Evolutionary conservation across 2,888 invertebrate species (phyloP).

Genomic region (Plutella xylostella): DNA sequence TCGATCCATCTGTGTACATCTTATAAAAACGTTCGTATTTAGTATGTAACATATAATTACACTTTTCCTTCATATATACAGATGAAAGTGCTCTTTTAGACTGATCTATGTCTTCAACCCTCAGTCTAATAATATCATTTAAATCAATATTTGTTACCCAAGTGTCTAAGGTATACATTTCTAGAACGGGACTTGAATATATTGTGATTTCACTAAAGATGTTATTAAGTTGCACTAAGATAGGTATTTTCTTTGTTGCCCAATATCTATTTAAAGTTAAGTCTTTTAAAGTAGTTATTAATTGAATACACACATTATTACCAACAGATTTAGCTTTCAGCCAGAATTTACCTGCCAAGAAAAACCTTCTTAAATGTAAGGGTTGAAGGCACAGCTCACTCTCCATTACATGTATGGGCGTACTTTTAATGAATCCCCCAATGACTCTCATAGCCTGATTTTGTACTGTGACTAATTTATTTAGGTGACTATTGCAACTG

Average conservation of each 20-base stretch:
- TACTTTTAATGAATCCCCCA: slow-evolving; percentile 7
- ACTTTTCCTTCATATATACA: not conserved
- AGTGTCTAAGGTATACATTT: not conserved
- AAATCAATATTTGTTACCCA: not conserved
- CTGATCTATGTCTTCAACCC: not conserved
- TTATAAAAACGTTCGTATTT: not conserved
- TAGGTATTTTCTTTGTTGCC: not conserved
- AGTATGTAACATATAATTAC: not conserved
- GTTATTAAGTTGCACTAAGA: not conserved
- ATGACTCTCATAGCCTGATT: slow-evolving; percentile 8
- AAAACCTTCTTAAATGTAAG: not conserved
- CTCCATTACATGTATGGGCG: slow-evolving; percentile 10
- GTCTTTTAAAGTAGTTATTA: not conserved
- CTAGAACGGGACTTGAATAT: not conserved
- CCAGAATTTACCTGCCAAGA: slow-evolving; percentile 4
- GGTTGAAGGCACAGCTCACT: slow-evolving; percentile 5
- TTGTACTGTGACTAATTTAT: slow-evolving; percentile 8
- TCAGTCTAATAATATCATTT: not conserved
- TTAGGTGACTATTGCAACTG: not conserved
- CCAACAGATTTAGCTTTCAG: not conserved
- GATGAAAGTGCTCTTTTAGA: not conserved
- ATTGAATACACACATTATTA: not conserved
- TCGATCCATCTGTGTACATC: slow-evolving; percentile 2
- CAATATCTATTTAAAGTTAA: not conserved
- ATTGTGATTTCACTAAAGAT: not conserved